phyloP scores from a whole-genome alignment of 2,797 vertebrate genomes.

The Strix occidentalis region DNA sequence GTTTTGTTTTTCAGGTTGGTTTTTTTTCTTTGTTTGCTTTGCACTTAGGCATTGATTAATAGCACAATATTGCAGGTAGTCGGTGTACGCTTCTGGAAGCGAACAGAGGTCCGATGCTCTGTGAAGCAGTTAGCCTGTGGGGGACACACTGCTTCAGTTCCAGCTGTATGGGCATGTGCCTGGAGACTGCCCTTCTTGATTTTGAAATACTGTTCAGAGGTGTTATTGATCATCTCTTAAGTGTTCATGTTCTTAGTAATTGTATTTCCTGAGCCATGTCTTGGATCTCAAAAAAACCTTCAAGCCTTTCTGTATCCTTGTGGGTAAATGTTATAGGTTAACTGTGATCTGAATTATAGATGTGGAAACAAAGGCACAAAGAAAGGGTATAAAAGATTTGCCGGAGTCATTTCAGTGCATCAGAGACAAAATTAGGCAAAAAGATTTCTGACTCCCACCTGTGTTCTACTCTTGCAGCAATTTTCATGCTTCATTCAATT shows the following conservation, averaged over 20 bases:
- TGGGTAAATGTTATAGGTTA: not conserved
- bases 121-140: not conserved
- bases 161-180: not conserved
- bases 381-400: conserved; percentile 7
- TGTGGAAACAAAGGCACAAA: not conserved
- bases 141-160: not conserved
- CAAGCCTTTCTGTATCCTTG: not conserved
- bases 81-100: not conserved
- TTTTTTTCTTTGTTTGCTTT: not conserved
- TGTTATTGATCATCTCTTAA: not conserved
- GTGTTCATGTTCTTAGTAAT: not conserved
- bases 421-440: conserved; percentile 32
- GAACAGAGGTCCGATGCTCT: not conserved
- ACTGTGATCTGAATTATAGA: not conserved
- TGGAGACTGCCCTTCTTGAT: not conserved
- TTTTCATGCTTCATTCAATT: conserved; percentile 35
- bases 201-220: not conserved
- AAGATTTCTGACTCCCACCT: conserved; percentile 46
- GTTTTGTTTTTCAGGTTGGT: not conserved
- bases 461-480: conserved; percentile 21
- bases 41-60: not conserved
- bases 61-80: not conserved
- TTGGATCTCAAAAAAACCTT: not conserved
- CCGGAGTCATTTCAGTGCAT: conserved; percentile 23
- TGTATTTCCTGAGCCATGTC: not conserved